A percentile compares a stretch with the other conserved stretches of the same genome.
Conservation (phyloP, 2,113 vertebrate genomes). For the Plecotus auritus region DNA sequence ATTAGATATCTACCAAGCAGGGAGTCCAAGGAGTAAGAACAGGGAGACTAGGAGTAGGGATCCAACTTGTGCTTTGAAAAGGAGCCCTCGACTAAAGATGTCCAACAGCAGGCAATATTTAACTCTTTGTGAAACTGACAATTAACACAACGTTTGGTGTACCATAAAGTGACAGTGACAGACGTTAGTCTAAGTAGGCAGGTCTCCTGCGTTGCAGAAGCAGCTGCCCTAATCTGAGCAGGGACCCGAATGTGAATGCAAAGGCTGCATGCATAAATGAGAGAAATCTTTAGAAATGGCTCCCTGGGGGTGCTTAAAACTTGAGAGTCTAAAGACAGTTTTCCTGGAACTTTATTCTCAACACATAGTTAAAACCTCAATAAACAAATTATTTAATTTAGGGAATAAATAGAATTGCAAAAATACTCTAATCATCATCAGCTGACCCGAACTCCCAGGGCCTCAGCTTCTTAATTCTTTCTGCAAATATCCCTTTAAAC, state of each 20-base stretch:
- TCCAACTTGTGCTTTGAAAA: background rate
- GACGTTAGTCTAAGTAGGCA: constrained; percentile 20
- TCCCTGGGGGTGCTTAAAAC: constrained; percentile 32
- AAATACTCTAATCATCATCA: constrained; percentile 34
- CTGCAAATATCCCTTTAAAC: background rate
- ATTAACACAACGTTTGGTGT: constrained; percentile 6
- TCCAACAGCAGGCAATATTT: constrained; percentile 13
- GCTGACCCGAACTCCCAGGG: constrained; percentile 29
- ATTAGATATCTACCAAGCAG: background rate
- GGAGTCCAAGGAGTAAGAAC: background rate
- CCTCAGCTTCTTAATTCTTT: background rate
- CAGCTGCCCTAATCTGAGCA: constrained; percentile 48
- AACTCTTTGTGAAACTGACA: constrained; percentile 59
- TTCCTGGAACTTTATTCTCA: constrained; percentile 43
- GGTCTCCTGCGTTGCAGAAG: constrained; percentile 38
- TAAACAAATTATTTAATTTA: constrained; percentile 52
- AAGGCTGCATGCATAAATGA: constrained; percentile 48
- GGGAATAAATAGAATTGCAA: constrained; percentile 46
- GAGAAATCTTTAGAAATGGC: constrained; percentile 44
- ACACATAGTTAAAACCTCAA: constrained; percentile 29
- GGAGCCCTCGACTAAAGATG: background rate
- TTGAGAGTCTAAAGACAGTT: constrained; percentile 34
- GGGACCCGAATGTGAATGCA: constrained; percentile 40
- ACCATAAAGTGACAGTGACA: constrained; percentile 49
- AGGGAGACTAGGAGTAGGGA: background rate